A percentile compares a stretch with the other conserved stretches of the same genome.
Conservation (phyloP, 2,888 invertebrate species). For the Melanostoma scalare region DNA sequence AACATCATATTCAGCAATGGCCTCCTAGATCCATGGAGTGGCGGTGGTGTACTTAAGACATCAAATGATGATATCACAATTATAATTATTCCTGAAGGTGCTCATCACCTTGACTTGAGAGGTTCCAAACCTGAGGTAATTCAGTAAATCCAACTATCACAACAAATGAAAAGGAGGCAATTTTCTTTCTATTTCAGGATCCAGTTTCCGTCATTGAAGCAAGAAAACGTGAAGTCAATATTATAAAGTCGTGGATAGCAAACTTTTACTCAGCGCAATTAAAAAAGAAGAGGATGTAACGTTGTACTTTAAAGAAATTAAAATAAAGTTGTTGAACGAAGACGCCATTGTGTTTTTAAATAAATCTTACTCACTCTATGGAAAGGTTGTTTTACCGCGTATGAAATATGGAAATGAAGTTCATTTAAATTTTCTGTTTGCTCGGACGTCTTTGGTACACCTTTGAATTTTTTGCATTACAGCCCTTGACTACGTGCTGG, state of each 20-base stretch:
- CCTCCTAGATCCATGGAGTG: constrained; percentile 93
- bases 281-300: constrained; percentile 20
- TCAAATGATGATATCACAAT: constrained; percentile 86
- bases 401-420: too few relatives aligned
- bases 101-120: constrained; percentile 93
- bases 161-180: not conserved
- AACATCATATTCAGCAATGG: constrained; percentile 93
- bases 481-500: too few relatives aligned
- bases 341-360: too few relatives aligned
- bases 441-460: too few relatives aligned
- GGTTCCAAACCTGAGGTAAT: constrained; percentile 76
- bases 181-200: constrained; percentile 75
- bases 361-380: too few relatives aligned
- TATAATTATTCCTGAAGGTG: constrained; percentile 90
- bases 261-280: constrained; percentile 45
- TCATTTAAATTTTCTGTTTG: too few relatives aligned
- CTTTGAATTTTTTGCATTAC: too few relatives aligned
- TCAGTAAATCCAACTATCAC: not conserved
- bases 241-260: constrained; percentile 75
- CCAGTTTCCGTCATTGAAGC: constrained; percentile 78
- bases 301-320: too few relatives aligned
- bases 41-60: constrained; percentile 90
- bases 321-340: too few relatives aligned
- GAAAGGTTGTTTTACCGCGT: too few relatives aligned
- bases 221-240: constrained; percentile 76